These are phyloP conservation scores for Alsophila aescularia DNA, from an alignment of 2,888 invertebrate species.

Conservation along the genomic window DNA sequence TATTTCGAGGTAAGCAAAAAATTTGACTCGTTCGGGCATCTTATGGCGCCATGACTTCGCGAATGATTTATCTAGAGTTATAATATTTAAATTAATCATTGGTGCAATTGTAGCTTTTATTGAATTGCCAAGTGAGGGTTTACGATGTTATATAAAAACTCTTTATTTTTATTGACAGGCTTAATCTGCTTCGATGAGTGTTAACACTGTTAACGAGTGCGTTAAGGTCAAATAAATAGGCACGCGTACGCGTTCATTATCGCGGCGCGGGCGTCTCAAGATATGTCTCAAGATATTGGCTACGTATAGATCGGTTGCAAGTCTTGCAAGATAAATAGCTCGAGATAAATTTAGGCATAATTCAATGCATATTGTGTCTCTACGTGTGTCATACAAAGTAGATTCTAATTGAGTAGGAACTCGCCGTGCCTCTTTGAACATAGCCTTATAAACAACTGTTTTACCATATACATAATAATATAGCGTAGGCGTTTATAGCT, in stretches of 20 bases:
- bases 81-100: conserved; percentile 30
- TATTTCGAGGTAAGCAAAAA: conserved; percentile 57
- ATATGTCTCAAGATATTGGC: conserved; percentile 1
- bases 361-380: conserved; percentile 3
- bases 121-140: conserved; percentile 43
- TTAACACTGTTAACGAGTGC: not conserved
- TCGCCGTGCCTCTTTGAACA: conserved; percentile 3
- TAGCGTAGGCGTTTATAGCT: conserved; percentile 33
- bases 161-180: not conserved
- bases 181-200: no score
- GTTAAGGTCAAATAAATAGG: conserved; percentile 4
- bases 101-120: conserved; percentile 39
- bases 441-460: conserved; percentile 20
- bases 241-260: no score
- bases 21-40: conserved; percentile 41
- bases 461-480: conserved; percentile 27
- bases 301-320: not conserved
- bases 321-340: not conserved
- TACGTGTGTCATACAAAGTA: not conserved
- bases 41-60: conserved; percentile 47
- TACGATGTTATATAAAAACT: conserved; percentile 39
- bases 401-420: conserved; percentile 1
- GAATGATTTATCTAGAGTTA: conserved; percentile 50
- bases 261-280: not conserved
- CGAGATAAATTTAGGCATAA: not conserved